Percentiles rank a stretch among this genome's conserved stretches.
Conservation (phyloP, 2,888 invertebrate species). For the Drosophila fungiperda region DNA sequence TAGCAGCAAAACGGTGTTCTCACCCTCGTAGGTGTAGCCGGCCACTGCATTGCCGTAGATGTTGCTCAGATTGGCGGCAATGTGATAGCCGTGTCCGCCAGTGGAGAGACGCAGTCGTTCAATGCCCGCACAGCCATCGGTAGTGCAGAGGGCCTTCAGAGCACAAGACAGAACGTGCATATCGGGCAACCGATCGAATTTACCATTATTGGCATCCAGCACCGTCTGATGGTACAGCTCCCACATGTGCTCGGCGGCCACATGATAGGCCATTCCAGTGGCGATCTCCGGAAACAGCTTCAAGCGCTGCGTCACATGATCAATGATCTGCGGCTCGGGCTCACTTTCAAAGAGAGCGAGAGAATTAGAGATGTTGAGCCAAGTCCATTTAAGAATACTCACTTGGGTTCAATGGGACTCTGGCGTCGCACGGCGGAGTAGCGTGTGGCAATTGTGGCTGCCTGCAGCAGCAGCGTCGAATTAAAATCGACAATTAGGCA, state of each 20-base stretch:
- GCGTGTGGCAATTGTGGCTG: slow-evolving; percentile 93
- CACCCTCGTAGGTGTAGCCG: slow-evolving; percentile 97
- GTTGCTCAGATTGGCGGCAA: slow-evolving; percentile 92
- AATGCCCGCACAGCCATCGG: slow-evolving; percentile 90
- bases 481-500: slow-evolving; percentile 92
- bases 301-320: slow-evolving; percentile 96
- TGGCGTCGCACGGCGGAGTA: slow-evolving; percentile 96
- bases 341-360: slow-evolving; percentile 86
- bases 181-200: slow-evolving; percentile 92
- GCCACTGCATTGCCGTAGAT: slow-evolving; percentile 93
- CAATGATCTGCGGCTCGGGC: slow-evolving; percentile 94
- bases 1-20: slow-evolving; percentile 96
- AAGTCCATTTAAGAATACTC: slow-evolving; percentile 12
- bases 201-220: slow-evolving; percentile 91
- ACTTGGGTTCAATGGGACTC: slow-evolving; percentile 93
- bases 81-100: slow-evolving; percentile 98
- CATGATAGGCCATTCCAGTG: slow-evolving; percentile 90
- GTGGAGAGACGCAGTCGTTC: slow-evolving; percentile 95
- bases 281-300: slow-evolving; percentile 94
- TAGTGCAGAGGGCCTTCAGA: slow-evolving; percentile 93
- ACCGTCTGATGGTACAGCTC: slow-evolving; percentile 93
- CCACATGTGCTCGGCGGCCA: slow-evolving; percentile 91
- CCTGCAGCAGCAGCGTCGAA: slow-evolving; percentile 90
- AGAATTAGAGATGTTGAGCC: background rate
- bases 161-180: slow-evolving; percentile 94